These are phyloP conservation scores for Pipistrellus nathusii DNA, from an alignment of 2,797 vertebrate genomes.

Conservation along the genomic window DNA sequence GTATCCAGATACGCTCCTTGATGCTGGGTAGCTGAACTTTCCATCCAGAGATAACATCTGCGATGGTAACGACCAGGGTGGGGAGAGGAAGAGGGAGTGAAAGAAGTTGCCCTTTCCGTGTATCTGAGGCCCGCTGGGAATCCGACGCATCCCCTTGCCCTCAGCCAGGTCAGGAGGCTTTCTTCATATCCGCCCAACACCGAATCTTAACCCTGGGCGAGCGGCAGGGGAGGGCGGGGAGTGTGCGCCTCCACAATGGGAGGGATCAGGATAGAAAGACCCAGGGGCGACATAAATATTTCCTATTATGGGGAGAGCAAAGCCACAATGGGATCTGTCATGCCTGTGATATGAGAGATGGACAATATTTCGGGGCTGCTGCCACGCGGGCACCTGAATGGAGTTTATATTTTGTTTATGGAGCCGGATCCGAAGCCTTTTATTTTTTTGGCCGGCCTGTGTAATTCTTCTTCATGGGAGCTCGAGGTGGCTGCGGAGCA, in stretches of 20 bases:
- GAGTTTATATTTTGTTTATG: conserved; percentile 91
- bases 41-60: conserved; percentile 63
- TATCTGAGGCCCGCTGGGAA: conserved; percentile 66
- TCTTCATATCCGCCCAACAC: conserved; percentile 62
- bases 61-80: background rate
- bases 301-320: conserved; percentile 90
- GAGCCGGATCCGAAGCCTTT: conserved; percentile 87
- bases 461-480: conserved; percentile 91
- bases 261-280: conserved; percentile 83
- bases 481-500: conserved; percentile 88
- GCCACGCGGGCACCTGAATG: conserved; percentile 87
- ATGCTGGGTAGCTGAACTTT: conserved; percentile 78
- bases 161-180: conserved; percentile 62
- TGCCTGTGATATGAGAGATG: conserved; percentile 89
- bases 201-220: conserved; percentile 73
- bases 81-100: conserved; percentile 53
- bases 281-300: conserved; percentile 87
- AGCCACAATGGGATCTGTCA: conserved; percentile 89
- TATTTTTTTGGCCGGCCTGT: conserved; percentile 87
- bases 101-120: conserved; percentile 52
- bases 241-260: conserved; percentile 80
- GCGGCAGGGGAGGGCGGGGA: conserved; percentile 56
- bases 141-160: conserved; percentile 39
- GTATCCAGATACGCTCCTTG: conserved; percentile 71
- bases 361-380: conserved; percentile 88